These are phyloP conservation scores for Mycteria americana DNA, from an alignment of 2,797 vertebrate genomes.

Conservation along the genomic window DNA sequence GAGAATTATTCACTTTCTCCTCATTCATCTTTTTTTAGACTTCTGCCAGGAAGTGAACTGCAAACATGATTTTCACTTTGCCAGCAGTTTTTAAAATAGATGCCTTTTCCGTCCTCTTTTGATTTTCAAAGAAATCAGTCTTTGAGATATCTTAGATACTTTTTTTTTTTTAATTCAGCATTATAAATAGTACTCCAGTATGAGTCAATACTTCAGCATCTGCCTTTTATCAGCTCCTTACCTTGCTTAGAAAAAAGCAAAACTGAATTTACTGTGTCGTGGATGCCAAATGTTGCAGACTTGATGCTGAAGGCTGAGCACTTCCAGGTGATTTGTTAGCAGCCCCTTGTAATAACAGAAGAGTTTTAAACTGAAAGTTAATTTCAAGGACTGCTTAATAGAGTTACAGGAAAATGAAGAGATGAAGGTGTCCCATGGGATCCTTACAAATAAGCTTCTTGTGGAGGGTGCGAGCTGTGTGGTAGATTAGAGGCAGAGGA, in stretches of 20 bases:
- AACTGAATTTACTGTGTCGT: not conserved
- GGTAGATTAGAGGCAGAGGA: not conserved
- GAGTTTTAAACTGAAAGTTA: not conserved
- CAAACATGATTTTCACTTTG: not conserved
- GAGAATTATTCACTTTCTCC: not conserved
- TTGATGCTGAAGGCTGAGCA: not conserved
- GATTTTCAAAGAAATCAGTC: not conserved
- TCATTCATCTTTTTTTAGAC: not conserved
- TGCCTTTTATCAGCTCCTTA: conserved; percentile 1
- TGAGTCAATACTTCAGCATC: not conserved
- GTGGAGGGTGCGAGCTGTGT: not conserved
- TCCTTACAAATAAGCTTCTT: not conserved
- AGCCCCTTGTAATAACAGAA: not conserved
- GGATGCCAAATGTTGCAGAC: not conserved
- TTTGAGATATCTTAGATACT: not conserved
- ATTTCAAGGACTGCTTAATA: not conserved
- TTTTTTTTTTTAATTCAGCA: not conserved
- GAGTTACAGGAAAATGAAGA: not conserved
- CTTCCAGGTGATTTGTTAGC: not conserved
- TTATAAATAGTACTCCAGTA: not conserved
- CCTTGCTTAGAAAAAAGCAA: not conserved
- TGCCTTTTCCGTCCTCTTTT: not conserved
- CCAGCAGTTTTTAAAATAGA: conserved; percentile 14
- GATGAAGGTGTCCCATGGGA: not conserved
- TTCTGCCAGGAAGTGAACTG: not conserved